Conservation (phyloP, 2,113 vertebrate genomes). For the Spea multiplicata region DNA sequence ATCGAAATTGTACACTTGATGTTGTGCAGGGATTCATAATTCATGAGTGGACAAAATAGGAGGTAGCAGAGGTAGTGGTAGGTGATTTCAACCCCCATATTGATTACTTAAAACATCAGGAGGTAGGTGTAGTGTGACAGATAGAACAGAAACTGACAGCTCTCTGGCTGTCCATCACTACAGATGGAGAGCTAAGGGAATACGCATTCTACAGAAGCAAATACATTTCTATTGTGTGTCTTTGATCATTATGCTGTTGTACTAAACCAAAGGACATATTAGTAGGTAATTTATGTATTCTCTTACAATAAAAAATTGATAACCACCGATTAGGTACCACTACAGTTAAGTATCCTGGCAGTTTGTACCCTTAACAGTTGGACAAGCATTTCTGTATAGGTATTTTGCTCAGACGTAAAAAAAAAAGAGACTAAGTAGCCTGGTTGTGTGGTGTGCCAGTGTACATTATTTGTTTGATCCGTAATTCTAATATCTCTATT, state of each 20-base stretch:
- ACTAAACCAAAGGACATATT: constrained; percentile 70
- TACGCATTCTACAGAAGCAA: constrained; percentile 61
- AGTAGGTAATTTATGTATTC: constrained; percentile 79
- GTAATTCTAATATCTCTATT: too few relatives aligned
- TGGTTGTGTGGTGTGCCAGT: background rate
- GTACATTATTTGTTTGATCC: background rate
- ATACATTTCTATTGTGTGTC: constrained; percentile 68
- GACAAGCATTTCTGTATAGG: constrained; percentile 50
- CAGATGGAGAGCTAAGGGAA: constrained; percentile 58
- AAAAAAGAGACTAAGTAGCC: background rate
- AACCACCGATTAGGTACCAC: constrained; percentile 58
- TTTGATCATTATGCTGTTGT: constrained; percentile 71
- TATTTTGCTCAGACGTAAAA: constrained; percentile 46
- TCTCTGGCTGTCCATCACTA: constrained; percentile 68
- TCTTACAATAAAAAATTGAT: constrained; percentile 72
- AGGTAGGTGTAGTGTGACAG: constrained; percentile 90
- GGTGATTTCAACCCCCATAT: constrained; percentile 94
- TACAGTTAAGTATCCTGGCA: constrained; percentile 65
- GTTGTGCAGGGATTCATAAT: constrained; percentile 91
- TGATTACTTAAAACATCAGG: constrained; percentile 95
- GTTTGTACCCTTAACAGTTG: constrained; percentile 63
- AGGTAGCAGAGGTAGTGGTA: constrained; percentile 84
- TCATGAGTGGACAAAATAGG: constrained; percentile 97
- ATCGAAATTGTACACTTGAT: constrained; percentile 95
- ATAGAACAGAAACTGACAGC: constrained; percentile 77